Evolutionary conservation across 2,113 vertebrate genomes (phyloP).

Genomic region (Melospiza melodia): DNA sequence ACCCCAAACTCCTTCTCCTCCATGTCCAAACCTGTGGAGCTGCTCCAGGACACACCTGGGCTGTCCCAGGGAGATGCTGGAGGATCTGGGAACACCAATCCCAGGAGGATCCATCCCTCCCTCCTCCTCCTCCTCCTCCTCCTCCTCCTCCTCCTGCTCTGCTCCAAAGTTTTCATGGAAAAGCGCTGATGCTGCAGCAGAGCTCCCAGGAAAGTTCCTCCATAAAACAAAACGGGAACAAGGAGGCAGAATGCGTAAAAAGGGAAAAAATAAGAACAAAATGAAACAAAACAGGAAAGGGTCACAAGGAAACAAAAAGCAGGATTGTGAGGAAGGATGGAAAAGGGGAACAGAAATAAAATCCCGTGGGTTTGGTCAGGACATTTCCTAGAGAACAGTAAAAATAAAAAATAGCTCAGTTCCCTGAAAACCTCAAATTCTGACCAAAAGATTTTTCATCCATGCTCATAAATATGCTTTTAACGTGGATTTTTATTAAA

Average conservation of each 20-base stretch:
- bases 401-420: accelerated
- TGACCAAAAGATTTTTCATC: accelerated
- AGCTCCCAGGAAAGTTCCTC: background rate
- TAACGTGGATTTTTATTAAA: background rate
- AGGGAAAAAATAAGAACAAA: too few species aligned
- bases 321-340: background rate
- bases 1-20: too few species aligned
- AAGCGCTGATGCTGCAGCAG: background rate
- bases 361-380: background rate
- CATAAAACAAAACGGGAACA: background rate
- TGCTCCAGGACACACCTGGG: background rate
- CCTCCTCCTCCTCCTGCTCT: background rate
- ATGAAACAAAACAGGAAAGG: background rate
- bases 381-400: background rate
- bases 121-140: too few species aligned
- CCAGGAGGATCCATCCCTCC: background rate
- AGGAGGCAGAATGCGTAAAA: accelerated
- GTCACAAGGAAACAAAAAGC: background rate
- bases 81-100: background rate
- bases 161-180: background rate
- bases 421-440: background rate
- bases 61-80: background rate
- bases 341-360: background rate
- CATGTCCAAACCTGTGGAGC: background rate
- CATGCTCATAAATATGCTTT: background rate